Evolutionary conservation across 2,797 vertebrate species (phyloP).

Genomic region (Parauchenoglanis punctatus): DNA sequence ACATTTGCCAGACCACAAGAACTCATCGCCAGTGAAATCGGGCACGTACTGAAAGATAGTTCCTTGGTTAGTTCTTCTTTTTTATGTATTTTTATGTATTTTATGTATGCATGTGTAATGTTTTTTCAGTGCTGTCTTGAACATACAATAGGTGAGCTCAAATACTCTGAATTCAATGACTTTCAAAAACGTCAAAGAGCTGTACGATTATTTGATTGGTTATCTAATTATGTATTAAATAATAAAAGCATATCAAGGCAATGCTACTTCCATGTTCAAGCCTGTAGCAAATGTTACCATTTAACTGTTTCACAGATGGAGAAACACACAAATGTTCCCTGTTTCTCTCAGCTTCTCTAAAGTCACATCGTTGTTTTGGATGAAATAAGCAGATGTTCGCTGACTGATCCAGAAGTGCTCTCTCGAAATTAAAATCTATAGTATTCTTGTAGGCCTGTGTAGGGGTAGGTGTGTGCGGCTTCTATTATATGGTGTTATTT

Average conservation of each 20-base stretch:
- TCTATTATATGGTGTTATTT: too few species aligned
- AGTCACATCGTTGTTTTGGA: background rate
- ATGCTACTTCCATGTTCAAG: background rate
- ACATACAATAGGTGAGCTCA: background rate
- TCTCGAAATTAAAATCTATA: too few species aligned
- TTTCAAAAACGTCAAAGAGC: background rate
- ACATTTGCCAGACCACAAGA: background rate
- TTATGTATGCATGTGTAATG: background rate
- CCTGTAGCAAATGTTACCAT: background rate
- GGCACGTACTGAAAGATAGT: background rate
- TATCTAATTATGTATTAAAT: background rate
- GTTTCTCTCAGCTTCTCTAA: background rate
- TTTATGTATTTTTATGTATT: too few species aligned
- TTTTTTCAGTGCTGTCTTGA: background rate
- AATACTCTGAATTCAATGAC: background rate
- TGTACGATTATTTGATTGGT: background rate
- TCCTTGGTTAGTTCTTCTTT: background rate
- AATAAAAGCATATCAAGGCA: background rate
- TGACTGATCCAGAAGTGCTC: background rate
- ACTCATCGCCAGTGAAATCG: background rate
- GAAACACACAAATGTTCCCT: background rate
- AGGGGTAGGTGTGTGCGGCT: too few species aligned
- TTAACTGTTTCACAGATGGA: background rate
- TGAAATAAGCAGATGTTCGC: background rate
- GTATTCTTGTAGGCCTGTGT: too few species aligned